Conservation (phyloP, 2,888 invertebrate genomes). For the Oegoconia quadripuncta region DNA sequence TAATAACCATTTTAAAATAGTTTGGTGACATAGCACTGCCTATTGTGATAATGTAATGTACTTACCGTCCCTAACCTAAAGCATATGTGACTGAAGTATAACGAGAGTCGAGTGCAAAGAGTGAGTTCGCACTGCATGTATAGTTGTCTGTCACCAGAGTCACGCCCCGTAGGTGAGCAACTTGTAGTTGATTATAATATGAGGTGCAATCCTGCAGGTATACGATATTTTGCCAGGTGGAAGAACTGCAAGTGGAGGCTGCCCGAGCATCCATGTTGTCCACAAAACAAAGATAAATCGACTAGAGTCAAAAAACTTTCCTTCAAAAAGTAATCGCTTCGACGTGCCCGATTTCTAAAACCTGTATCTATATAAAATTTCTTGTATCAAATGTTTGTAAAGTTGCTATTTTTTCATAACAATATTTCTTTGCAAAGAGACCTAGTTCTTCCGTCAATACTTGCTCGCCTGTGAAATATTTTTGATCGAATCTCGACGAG, state of each 20-base stretch:
- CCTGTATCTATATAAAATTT: slow-evolving; percentile 61
- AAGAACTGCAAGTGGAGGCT: slow-evolving; percentile 89
- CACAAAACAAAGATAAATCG: slow-evolving; percentile 79
- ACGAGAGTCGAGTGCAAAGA: slow-evolving; percentile 12
- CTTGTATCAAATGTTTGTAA: slow-evolving; percentile 67
- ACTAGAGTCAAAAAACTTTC: slow-evolving; percentile 71
- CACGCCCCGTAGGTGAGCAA: slow-evolving; percentile 59
- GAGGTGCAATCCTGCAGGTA: slow-evolving; percentile 83
- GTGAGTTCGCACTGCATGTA: slow-evolving; percentile 54
- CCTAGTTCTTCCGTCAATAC: slow-evolving; percentile 61
- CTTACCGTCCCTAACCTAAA: slow-evolving; percentile 3
- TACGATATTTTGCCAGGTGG: slow-evolving; percentile 91
- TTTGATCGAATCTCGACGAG: slow-evolving; percentile 69
- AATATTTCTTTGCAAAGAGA: slow-evolving; percentile 52
- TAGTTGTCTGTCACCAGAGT: slow-evolving; percentile 41
- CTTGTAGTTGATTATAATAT: slow-evolving; percentile 77
- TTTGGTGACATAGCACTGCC: slow-evolving; percentile 26
- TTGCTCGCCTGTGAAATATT: slow-evolving; percentile 62
- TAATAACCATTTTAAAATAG: slow-evolving; percentile 4
- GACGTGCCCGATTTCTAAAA: slow-evolving; percentile 55
- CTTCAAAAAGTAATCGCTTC: slow-evolving; percentile 74
- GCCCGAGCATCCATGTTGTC: slow-evolving; percentile 83
- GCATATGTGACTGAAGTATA: slow-evolving; percentile 3
- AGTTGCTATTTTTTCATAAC: slow-evolving; percentile 74
- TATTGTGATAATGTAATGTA: slow-evolving; percentile 20